Evolutionary conservation across 2,888 invertebrate species (phyloP).

Genomic region (Hyppa rectilinea): DNA sequence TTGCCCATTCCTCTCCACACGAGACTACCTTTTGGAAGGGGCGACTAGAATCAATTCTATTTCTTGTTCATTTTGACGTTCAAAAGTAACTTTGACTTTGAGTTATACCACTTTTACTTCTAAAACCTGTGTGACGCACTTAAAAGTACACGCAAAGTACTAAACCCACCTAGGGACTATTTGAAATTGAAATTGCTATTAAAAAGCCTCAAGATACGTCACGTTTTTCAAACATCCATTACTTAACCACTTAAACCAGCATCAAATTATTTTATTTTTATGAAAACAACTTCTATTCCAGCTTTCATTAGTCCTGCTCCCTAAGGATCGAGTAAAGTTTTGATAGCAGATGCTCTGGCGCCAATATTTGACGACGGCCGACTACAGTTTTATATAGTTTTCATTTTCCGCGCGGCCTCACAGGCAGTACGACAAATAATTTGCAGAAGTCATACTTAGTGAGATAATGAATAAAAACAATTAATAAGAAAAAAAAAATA

Average conservation of each 20-base stretch:
- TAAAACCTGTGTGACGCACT: background rate
- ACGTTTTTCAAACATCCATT: background rate
- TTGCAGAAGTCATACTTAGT: constrained; percentile 52
- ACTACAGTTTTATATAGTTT: constrained; percentile 80
- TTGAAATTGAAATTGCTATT: background rate
- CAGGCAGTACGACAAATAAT: constrained; percentile 58
- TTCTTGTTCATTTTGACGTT: too few species aligned
- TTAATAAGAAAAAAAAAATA: background rate
- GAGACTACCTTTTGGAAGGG: too few species aligned
- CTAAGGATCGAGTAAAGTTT: constrained; percentile 75
- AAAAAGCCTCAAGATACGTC: background rate
- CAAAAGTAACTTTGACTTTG: too few species aligned
- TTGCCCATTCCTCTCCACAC: too few species aligned
- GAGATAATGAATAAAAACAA: constrained; percentile 17
- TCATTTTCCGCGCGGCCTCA: constrained; percentile 77
- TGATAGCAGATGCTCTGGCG: constrained; percentile 79
- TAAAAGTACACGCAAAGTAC: too few species aligned
- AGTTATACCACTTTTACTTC: too few species aligned
- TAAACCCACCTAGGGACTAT: background rate
- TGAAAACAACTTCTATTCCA: constrained; percentile 47
- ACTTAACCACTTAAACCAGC: background rate
- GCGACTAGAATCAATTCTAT: too few species aligned
- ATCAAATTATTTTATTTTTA: background rate
- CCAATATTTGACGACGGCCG: constrained; percentile 80
- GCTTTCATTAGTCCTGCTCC: constrained; percentile 32